A percentile compares a stretch with the other conserved stretches of the same genome.
These are phyloP conservation scores for Epinephelus malabaricus DNA, from an alignment of 2,797 vertebrate species.

Conservation along the genomic window DNA sequence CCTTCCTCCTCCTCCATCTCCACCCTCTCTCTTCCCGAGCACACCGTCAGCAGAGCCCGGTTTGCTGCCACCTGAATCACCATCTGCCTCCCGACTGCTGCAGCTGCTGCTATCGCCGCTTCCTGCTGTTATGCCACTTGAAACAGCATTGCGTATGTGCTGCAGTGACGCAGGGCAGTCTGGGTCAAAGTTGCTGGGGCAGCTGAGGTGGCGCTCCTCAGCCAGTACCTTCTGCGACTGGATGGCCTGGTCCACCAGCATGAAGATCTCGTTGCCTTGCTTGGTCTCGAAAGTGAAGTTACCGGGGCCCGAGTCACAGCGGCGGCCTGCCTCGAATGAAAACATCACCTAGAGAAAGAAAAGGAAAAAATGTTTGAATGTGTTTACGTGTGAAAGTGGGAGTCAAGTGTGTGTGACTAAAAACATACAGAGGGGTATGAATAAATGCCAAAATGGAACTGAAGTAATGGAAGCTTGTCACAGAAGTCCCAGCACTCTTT, in stretches of 20 bases:
- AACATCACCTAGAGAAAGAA: slow-evolving; percentile 94
- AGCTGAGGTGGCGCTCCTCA: slow-evolving; percentile 87
- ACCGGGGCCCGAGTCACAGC: slow-evolving; percentile 96
- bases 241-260: slow-evolving; percentile 93
- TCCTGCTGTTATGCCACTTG: not conserved
- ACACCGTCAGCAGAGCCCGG: slow-evolving; percentile 83
- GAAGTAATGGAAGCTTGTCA: slow-evolving; percentile 27
- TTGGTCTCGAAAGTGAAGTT: slow-evolving; percentile 98
- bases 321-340: slow-evolving; percentile 96
- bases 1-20: slow-evolving; percentile 71
- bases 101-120: slow-evolving; percentile 71
- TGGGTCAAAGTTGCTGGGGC: slow-evolving; percentile 73
- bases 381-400: not conserved
- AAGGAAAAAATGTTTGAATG: not conserved
- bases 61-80: slow-evolving; percentile 85
- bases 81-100: slow-evolving; percentile 82
- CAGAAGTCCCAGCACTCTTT: slow-evolving; percentile 11
- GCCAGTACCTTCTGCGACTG: slow-evolving; percentile 91
- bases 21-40: slow-evolving; percentile 77
- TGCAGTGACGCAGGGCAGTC: slow-evolving; percentile 78
- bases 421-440: slow-evolving; percentile 2
- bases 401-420: slow-evolving; percentile 15
- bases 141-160: slow-evolving; percentile 65
- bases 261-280: slow-evolving; percentile 97
- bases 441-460: slow-evolving; percentile 6